Evolutionary conservation across 2,113 vertebrate species (phyloP).

Genomic region (Hyaena hyaena): DNA sequence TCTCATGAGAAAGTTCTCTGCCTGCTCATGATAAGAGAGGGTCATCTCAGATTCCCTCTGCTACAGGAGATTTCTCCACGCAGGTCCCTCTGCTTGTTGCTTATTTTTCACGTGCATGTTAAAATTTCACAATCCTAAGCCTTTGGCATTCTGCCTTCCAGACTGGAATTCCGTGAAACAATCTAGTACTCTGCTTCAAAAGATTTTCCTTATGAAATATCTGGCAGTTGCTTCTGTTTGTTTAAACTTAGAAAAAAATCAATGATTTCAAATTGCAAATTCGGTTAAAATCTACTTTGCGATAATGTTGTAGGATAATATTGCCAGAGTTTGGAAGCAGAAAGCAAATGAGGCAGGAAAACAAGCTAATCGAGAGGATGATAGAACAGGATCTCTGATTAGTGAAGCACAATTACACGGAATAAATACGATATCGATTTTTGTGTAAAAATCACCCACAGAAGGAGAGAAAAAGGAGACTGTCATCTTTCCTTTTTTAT

Average conservation of each 20-base stretch:
- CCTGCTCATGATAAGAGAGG: background rate
- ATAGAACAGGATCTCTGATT: slow-evolving; percentile 72
- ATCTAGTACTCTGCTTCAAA: background rate
- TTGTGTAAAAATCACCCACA: slow-evolving; percentile 61
- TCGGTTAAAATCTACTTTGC: slow-evolving; percentile 77
- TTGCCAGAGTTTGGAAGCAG: slow-evolving; percentile 65
- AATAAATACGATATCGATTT: slow-evolving; percentile 72
- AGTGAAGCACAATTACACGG: slow-evolving; percentile 72
- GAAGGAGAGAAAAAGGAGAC: background rate
- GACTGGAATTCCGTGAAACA: background rate
- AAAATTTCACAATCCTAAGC: background rate
- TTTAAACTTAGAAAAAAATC: slow-evolving; percentile 78
- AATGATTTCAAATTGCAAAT: slow-evolving; percentile 73
- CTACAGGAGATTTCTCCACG: background rate
- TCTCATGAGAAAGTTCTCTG: background rate
- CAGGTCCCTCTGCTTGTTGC: background rate
- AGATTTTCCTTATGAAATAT: slow-evolving; percentile 61
- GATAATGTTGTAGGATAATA: slow-evolving; percentile 60
- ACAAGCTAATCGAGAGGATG: slow-evolving; percentile 68
- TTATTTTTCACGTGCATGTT: background rate
- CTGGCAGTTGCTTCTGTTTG: slow-evolving; percentile 70
- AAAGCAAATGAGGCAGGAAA: slow-evolving; percentile 77
- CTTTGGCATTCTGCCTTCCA: background rate
- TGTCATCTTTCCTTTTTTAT: slow-evolving; percentile 15
- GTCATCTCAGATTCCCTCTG: background rate